phyloP scores from a whole-genome alignment of 2,888 invertebrate genomes.

The Gryllus longicercus region DNA sequence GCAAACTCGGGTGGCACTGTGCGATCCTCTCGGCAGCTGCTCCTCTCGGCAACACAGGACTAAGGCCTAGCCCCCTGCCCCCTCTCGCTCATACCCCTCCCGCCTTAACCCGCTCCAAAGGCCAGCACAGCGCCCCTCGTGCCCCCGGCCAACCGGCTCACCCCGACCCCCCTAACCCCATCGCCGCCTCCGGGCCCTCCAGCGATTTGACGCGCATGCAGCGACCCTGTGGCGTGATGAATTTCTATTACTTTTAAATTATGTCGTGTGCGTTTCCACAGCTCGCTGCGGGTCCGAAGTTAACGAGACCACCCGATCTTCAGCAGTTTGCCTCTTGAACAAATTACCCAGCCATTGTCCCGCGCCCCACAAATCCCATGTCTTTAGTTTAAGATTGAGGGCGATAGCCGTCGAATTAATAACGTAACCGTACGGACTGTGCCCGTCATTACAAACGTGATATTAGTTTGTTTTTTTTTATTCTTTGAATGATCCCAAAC shows the following conservation, averaged over 20 bases:
- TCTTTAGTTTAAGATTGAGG: constrained; percentile 1
- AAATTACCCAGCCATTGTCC: constrained; percentile 1
- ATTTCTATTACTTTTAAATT: constrained; percentile 7
- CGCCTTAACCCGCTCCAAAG: background rate
- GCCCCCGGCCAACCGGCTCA: background rate
- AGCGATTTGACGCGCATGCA: background rate
- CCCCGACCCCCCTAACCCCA: background rate
- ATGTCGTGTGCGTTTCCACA: background rate
- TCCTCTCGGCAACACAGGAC: too few relatives aligned
- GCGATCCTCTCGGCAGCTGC: too few relatives aligned
- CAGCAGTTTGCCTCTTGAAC: background rate
- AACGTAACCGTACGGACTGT: background rate
- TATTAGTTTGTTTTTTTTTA: too few relatives aligned
- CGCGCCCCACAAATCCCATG: background rate
- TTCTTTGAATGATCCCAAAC: background rate
- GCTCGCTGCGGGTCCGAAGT: background rate
- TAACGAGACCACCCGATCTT: constrained; percentile 7
- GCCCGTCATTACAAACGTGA: background rate
- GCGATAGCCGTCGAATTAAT: background rate
- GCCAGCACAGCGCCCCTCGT: background rate
- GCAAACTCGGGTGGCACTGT: too few relatives aligned
- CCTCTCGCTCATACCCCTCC: background rate
- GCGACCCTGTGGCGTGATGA: background rate
- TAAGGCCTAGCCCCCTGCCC: background rate
- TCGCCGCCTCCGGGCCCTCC: background rate